Evolutionary conservation across 1,140 invertebrate genomes (phyloP), one percentile per base, ranked within the genome.

Genomic region (Anagrus nilaparvatae): DNA sequence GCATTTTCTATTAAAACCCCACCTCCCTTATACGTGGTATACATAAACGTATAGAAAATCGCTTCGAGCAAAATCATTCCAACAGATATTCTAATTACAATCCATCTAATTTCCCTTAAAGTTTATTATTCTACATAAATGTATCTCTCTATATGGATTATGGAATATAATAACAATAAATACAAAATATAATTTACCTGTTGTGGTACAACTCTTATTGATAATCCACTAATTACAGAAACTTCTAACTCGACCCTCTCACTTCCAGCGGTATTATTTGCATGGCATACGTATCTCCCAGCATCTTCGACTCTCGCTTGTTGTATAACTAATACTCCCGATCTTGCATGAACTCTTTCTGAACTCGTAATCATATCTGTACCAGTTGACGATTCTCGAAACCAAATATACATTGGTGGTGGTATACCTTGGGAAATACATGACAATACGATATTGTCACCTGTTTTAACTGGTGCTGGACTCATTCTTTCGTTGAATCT

Each of bases 261-360:
- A 51, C 82, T 81, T 9, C 86, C 87, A 1, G 82, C 82, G 7
- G 84, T 86, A 59, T 90, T 91, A 70, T 90, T 90, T 17, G 86
- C 81, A 71, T 82, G 82, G 61, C 87, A 90, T 39, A 89, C 74
- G 65, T 88, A 89, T 53, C 82, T 77, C 31, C 85, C 87, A 35
- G 78, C 74, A 58, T 91, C 86, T 54, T 87, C 83, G 39, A 83
- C 63, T 40, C 79, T 70, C 19, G 81, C 77, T 50, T 64, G 59
- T 49, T 69, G 52, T 54, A 78, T 61, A 71, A 81, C 45, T 74
- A 82, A 23, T 71, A 82, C 44, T 70, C 78, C 52, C 60, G 76
- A 65, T 67, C 78, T 54, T 64, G 77, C 53, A 50, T 67, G 64
- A 23, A 65, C 54, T 44, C 66, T 55, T 41, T 67, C 65, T 14